phyloP scores from a whole-genome alignment of 2,113 vertebrate genomes.

The Cairina moschata region DNA sequence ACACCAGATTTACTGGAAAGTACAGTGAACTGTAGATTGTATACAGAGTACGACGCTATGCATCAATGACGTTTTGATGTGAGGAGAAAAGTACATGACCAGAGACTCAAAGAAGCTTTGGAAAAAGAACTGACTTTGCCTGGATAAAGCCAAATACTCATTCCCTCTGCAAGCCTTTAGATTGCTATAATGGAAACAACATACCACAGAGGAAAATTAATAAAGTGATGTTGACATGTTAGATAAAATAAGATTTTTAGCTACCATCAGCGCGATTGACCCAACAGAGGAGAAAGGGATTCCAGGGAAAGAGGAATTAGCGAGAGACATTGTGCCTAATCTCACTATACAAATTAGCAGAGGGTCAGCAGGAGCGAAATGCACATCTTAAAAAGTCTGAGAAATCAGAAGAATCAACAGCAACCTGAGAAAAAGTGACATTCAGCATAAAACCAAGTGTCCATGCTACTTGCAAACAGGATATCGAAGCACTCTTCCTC shows the following conservation, averaged over 20 bases:
- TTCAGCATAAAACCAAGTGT: background rate
- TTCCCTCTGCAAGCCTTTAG: background rate
- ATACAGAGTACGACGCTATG: background rate
- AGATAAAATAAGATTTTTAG: slow-evolving; percentile 39
- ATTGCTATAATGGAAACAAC: slow-evolving; percentile 49
- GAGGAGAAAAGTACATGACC: background rate
- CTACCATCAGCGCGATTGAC: background rate
- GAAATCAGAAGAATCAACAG: background rate
- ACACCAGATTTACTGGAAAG: slow-evolving; percentile 1
- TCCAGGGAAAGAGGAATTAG: background rate
- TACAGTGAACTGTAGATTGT: background rate
- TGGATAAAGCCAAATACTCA: background rate
- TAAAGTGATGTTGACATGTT: background rate
- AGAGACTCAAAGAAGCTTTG: slow-evolving; percentile 1
- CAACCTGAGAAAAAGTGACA: background rate
- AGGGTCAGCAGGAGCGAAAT: background rate
- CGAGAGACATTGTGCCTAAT: background rate
- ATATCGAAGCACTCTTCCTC: background rate
- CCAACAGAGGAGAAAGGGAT: background rate
- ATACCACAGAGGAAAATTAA: slow-evolving; percentile 7
- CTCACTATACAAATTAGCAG: background rate
- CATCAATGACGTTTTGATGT: background rate
- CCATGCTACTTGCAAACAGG: background rate
- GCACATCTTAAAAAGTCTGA: background rate
- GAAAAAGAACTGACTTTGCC: background rate